phyloP scores from a whole-genome alignment of 2,113 vertebrate genomes.

The Lipotes vexillifer region DNA sequence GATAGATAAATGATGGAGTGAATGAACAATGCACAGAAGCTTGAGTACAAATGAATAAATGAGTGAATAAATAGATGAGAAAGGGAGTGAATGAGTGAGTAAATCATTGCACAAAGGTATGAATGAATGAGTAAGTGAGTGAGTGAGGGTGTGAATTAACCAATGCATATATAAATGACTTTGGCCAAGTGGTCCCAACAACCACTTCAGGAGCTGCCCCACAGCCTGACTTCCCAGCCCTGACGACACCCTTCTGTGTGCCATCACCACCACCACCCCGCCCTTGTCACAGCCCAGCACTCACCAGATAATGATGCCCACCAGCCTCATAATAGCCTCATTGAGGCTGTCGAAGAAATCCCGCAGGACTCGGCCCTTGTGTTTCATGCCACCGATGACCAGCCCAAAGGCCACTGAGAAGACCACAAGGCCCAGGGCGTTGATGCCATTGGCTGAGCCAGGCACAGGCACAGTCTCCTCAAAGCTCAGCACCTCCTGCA shows the following conservation, averaged over 20 bases:
- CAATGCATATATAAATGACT: neutral
- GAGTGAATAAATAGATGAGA: neutral
- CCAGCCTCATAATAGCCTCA: constrained; percentile 97
- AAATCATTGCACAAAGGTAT: neutral
- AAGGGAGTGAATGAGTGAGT: neutral
- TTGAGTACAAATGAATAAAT: neutral
- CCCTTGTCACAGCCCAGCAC: constrained; percentile 57
- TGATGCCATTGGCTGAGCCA: constrained; percentile 91
- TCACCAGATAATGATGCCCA: constrained; percentile 98
- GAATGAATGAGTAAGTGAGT: neutral
- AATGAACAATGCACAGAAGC: too few species aligned
- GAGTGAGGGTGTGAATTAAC: neutral
- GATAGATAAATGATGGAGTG: neutral
- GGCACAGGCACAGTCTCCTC: constrained; percentile 90
- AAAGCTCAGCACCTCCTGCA: constrained; percentile 86
- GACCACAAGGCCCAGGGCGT: constrained; percentile 94
- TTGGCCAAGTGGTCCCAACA: neutral
- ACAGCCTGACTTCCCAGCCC: neutral
- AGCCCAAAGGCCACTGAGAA: constrained; percentile 97
- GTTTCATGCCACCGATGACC: constrained; percentile 96
- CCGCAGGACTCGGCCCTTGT: constrained; percentile 90
- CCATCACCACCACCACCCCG: neutral
- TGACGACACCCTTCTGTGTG: neutral
- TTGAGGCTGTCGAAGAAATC: constrained; percentile 98
- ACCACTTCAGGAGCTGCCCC: neutral